phyloP scores from a whole-genome alignment of 2,888 invertebrate genomes.

The Lampropteryx suffumata region DNA sequence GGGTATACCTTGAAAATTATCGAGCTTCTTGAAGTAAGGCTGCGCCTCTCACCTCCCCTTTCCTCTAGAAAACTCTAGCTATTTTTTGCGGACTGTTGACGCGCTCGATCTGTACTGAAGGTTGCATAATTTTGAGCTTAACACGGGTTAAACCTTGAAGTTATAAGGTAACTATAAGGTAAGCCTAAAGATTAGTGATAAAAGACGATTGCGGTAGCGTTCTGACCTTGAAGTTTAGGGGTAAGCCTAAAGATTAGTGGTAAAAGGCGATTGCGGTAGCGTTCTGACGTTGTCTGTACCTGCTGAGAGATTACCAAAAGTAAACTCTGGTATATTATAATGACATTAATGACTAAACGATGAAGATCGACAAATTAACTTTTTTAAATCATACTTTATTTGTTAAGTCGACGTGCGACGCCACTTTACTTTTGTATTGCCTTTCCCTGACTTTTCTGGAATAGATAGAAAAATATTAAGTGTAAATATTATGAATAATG shows the following conservation, averaged over 20 bases:
- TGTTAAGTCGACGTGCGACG: neutral
- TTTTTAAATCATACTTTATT: neutral
- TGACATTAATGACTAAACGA: too few relatives aligned
- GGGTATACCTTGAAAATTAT: slow-evolving; percentile 12
- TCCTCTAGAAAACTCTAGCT: neutral
- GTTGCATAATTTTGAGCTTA: slow-evolving; percentile 19
- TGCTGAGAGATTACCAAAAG: neutral
- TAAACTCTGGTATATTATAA: neutral
- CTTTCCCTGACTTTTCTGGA: neutral
- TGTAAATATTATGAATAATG: slow-evolving; percentile 16
- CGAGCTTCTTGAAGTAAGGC: slow-evolving; percentile 19
- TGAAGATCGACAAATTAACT: too few relatives aligned
- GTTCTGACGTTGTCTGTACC: neutral
- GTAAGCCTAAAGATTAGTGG: neutral
- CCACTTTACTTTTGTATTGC: neutral
- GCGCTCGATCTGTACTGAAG: slow-evolving; percentile 4
- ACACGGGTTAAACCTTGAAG: slow-evolving; percentile 6
- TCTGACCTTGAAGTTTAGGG: slow-evolving; percentile 1
- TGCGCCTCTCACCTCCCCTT: slow-evolving; percentile 2
- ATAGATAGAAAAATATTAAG: slow-evolving; percentile 10
- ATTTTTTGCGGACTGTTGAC: neutral
- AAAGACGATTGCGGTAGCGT: neutral
- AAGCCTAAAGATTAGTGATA: neutral
- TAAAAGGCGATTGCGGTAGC: neutral
- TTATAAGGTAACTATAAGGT: too few relatives aligned